Evolutionary conservation across 1,140 invertebrate species (phyloP), one percentile per base, ranked within the genome.

Genomic region (Drosophila bocqueti): DNA sequence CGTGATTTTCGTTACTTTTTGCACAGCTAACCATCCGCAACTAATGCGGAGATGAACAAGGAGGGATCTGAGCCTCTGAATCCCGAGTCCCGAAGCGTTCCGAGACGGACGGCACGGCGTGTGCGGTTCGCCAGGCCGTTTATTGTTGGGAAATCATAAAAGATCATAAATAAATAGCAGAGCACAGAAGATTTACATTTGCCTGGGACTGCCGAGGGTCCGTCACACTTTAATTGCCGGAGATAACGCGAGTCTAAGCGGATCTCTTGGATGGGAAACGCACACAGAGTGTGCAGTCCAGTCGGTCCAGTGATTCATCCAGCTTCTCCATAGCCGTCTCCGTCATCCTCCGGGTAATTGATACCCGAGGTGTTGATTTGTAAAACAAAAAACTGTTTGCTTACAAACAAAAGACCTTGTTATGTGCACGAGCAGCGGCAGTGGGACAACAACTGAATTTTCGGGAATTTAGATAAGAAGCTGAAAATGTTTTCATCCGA

Each of bases 351-450:
- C 40, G 62, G 69, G 84, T 84, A 89, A 90, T 89, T 89, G 84
- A 89, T 89, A 89, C 85, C 78, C 85, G 69, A 89, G 84, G 85
- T 89, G 84, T 89, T 89, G 84, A 90, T 89, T 89, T 89, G 78
- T 71, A 89, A 89, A 89, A 89, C 61, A 87, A 89, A 87, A 87
- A 80, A 71, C 81, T 84, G 84, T 87, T 87, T 87, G 84, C 84
- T 84, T 81, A 76, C 77, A 89, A 89, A 89, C 85, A 89, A 89
- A 87, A 83, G 68, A 62, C 61, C 72, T 79, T 79, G 76, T 83
- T 83, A 83, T 78, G 80, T 72, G 66, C 75, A 58, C 65, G 58
- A 46, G 50, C 54, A 82, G 74, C 47, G 72, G 21, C 60, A 49
- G 47, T 55, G 68, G 34, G 43, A 69, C 50, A 83, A 81, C 81